Evolutionary conservation across 2,113 vertebrate genomes (phyloP).

Genomic region (Myotis davidii): DNA sequence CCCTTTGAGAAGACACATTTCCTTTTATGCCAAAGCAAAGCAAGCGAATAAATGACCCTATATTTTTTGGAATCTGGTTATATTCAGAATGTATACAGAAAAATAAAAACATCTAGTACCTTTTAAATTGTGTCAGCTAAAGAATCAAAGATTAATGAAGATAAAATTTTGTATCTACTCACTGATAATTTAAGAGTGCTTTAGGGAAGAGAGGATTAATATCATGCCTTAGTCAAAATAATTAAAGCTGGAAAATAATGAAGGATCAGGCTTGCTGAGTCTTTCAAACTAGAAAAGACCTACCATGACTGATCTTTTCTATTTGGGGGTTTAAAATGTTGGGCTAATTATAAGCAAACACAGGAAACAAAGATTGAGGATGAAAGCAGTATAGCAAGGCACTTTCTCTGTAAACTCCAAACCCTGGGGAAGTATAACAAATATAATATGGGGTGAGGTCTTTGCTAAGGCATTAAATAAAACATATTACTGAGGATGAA

Average conservation of each 20-base stretch:
- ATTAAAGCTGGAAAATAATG: constrained; percentile 40
- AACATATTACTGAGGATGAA: not conserved
- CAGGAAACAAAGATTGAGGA: not conserved
- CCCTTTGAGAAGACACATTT: no score
- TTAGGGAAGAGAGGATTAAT: not conserved
- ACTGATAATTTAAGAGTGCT: constrained; percentile 17
- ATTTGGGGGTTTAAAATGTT: not conserved
- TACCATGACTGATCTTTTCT: not conserved
- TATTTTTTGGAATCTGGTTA: not conserved
- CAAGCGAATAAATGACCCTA: not conserved
- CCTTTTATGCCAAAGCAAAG: constrained; percentile 8
- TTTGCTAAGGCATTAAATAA: constrained; percentile 20
- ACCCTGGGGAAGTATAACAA: not conserved
- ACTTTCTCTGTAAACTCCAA: constrained; percentile 34
- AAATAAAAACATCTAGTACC: not conserved
- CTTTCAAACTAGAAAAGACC: constrained; percentile 3
- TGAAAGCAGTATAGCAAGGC: constrained; percentile 5
- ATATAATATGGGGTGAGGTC: not conserved
- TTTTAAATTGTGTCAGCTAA: constrained; percentile 1
- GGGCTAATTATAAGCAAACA: constrained; percentile 6
- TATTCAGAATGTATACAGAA: not conserved
- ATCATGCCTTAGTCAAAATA: constrained; percentile 35
- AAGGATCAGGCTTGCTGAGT: constrained; percentile 6
- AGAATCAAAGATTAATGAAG: not conserved
- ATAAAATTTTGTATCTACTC: constrained; percentile 10